Percentiles rank a stretch among this genome's conserved stretches.
phyloP scores from a whole-genome alignment of 2,113 vertebrate genomes.

The Neodontobutis hainanensis region DNA sequence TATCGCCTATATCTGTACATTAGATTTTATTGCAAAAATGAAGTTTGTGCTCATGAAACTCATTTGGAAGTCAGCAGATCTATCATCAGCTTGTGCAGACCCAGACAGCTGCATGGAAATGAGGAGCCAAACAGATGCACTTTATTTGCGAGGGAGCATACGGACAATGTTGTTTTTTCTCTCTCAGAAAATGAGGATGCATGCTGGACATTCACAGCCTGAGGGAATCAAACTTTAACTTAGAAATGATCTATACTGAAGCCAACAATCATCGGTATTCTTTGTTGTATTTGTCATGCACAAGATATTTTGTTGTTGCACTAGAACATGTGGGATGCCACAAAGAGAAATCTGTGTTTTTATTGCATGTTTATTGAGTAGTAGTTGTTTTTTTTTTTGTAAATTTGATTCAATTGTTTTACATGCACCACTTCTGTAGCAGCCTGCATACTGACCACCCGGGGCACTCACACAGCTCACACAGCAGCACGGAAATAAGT shows the following conservation, averaged over 20 bases:
- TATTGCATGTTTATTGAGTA: constrained; percentile 21
- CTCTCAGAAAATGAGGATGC: constrained; percentile 49
- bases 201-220: constrained; percentile 46
- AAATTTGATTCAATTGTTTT: constrained; percentile 44
- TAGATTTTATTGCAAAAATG: constrained; percentile 51
- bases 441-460: constrained; percentile 56
- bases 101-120: constrained; percentile 61
- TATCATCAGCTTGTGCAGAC: constrained; percentile 38
- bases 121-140: constrained; percentile 58
- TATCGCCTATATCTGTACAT: constrained; percentile 51
- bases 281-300: constrained; percentile 40
- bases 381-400: constrained; percentile 32
- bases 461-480: constrained; percentile 51
- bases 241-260: constrained; percentile 54
- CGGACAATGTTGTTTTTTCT: constrained; percentile 48
- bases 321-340: constrained; percentile 37
- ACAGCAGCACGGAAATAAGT: constrained; percentile 55
- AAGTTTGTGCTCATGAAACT: constrained; percentile 59
- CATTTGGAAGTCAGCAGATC: constrained; percentile 64
- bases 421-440: constrained; percentile 32
- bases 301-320: constrained; percentile 43
- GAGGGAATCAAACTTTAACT: constrained; percentile 57
- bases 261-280: constrained; percentile 46
- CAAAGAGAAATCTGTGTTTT: constrained; percentile 47
- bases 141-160: constrained; percentile 46